A percentile compares a stretch with the other conserved stretches of the same genome.
phyloP scores from a whole-genome alignment of 2,113 vertebrate genomes.

The Centropus unirufus region DNA sequence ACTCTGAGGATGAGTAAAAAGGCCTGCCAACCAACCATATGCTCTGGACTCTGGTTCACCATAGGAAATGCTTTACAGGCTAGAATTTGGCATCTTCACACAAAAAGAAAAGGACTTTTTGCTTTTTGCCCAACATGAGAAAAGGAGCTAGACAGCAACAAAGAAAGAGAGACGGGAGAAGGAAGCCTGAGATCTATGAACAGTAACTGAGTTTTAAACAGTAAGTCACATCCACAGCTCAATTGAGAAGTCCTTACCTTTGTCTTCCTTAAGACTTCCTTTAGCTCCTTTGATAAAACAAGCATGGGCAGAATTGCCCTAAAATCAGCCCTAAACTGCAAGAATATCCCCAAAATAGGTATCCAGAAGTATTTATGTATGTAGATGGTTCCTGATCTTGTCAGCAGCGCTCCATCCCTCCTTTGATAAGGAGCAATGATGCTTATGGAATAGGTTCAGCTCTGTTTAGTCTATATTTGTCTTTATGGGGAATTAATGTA shows the following conservation, averaged over 20 bases:
- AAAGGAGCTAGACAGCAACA: background rate
- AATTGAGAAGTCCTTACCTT: background rate
- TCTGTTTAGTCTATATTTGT: background rate
- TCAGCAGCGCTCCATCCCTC: background rate
- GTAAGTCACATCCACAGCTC: background rate
- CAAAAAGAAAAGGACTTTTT: background rate
- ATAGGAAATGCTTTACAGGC: background rate
- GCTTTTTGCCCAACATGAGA: background rate
- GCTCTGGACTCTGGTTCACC: background rate
- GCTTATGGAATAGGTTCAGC: background rate
- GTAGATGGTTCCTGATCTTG: background rate
- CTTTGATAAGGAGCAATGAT: background rate
- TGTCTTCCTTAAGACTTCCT: background rate
- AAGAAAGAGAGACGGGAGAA: background rate
- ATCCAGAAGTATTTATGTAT: background rate
- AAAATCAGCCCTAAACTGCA: background rate
- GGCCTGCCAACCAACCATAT: background rate
- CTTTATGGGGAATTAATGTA: background rate
- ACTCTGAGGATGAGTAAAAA: background rate
- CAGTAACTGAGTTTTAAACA: background rate
- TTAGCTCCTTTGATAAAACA: background rate
- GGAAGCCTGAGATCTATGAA: background rate
- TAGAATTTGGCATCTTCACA: background rate
- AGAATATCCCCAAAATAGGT: background rate
- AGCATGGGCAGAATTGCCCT: background rate